Conservation (phyloP, 2,888 invertebrate genomes). For the Harpalus rufipes region DNA sequence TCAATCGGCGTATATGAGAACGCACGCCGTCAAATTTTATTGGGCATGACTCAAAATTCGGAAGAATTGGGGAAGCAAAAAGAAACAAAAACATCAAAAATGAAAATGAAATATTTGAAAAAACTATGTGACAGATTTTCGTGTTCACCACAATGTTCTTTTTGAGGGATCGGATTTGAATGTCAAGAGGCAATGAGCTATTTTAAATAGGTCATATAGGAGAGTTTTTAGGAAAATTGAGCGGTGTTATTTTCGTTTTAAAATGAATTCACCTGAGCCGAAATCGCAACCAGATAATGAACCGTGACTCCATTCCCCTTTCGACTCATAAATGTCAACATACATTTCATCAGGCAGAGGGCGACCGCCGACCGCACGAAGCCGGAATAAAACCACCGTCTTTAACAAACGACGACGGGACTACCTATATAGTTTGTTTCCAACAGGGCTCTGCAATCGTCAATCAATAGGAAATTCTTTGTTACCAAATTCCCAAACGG, state of each 20-base stretch:
- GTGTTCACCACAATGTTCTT: no score
- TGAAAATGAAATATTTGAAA: no score
- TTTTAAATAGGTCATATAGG: conserved; percentile 50
- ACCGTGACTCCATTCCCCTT: conserved; percentile 61
- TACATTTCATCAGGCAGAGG: conserved; percentile 44
- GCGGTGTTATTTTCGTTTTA: conserved; percentile 60
- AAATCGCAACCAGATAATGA: conserved; percentile 58
- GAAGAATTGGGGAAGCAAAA: no score
- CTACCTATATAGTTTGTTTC: neutral
- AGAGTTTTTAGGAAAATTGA: conserved; percentile 41
- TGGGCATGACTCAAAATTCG: no score
- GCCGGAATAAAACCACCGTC: neutral
- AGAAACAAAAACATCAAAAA: no score
- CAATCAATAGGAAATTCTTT: neutral
- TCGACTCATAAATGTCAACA: conserved; percentile 60
- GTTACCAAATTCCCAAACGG: no score
- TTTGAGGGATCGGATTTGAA: neutral
- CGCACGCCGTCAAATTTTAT: no score
- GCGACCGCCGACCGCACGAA: conserved; percentile 25
- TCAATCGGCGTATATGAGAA: no score
- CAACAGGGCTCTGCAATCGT: neutral
- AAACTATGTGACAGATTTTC: no score
- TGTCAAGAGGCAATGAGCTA: neutral
- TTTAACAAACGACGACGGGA: conserved; percentile 12
- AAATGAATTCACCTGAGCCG: conserved; percentile 46